Evolutionary conservation across 2,888 invertebrate genomes (phyloP), one percentile per base, ranked within the genome.

Genomic region (Stenolophus ochropezus): DNA sequence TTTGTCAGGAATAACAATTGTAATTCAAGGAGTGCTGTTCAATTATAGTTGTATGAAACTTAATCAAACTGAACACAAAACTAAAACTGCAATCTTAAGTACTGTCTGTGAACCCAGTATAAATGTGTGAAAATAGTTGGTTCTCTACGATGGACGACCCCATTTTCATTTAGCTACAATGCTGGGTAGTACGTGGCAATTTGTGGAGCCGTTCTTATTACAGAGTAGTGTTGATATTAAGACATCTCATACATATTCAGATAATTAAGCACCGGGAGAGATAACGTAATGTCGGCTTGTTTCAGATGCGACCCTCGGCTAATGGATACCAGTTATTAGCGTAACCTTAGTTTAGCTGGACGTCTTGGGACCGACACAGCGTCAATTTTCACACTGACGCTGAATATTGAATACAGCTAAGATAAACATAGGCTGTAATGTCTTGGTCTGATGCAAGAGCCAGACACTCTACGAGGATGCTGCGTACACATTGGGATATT

Each of bases 301-400:
- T 75, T 53, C 74, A 58, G 27, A 76, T 42, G 42, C 56, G 53
- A 76, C 75, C 51, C 76, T 76, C 18, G 25, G 42, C 76, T 76
- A 76, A 76, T 76, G 76, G 76, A 76, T 76, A 76, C 58, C 18
- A 53, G 76, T 76, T 76, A 76, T 76, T 76, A 76, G 76, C 53
- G 33, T 58, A 58, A 76, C 76, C 56, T 76, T 76, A 76, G 56
- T 76, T 58, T 25, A 51, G 23, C 76, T 56, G 56, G 56, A 76
- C 42, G 76, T 76, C 76, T 76, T 53, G 56, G 76, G 76, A 76
- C 33, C 8, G 11, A 18, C 33, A 14, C 27, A 33, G 65, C 49
- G 58, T 56, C 76, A 76, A 76, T 76, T 76, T 58, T 76, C 58
- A 58, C 21, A 76, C 76, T 58, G 74, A 25, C 47, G 49, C 53